These are phyloP conservation scores for Leptogaster cylindrica DNA, from an alignment of 2,888 invertebrate species.

Conservation along the genomic window DNA sequence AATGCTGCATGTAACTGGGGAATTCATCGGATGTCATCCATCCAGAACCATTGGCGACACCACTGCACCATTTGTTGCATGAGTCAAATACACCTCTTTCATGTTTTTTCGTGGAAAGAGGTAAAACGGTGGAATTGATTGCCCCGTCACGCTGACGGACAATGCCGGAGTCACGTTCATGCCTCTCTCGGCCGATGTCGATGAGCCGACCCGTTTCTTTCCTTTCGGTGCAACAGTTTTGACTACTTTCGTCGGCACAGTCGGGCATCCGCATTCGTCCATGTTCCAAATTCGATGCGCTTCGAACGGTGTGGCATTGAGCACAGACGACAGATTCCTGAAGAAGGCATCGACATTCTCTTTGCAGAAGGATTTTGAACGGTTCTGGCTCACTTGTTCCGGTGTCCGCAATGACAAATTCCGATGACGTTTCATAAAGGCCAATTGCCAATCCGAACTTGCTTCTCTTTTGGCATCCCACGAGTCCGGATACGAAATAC, in stretches of 20 bases:
- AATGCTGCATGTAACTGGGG: neutral
- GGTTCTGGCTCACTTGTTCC: slow-evolving; percentile 16
- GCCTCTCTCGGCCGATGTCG: slow-evolving; percentile 48
- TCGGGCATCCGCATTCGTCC: slow-evolving; percentile 37
- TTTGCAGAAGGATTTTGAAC: slow-evolving; percentile 31
- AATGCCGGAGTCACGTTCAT: slow-evolving; percentile 51
- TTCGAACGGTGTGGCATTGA: slow-evolving; percentile 16
- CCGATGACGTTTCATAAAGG: neutral
- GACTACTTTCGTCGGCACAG: slow-evolving; percentile 24
- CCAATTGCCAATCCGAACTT: neutral
- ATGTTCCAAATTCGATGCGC: slow-evolving; percentile 35
- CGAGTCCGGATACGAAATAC: too few relatives aligned
- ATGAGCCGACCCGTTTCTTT: slow-evolving; percentile 29
- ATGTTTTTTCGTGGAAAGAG: slow-evolving; percentile 54
- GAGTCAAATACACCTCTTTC: slow-evolving; percentile 50
- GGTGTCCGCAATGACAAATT: slow-evolving; percentile 35
- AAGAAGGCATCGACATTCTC: slow-evolving; percentile 36
- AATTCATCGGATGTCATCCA: slow-evolving; percentile 1
- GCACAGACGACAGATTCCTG: slow-evolving; percentile 23
- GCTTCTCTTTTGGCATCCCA: neutral
- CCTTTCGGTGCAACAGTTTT: slow-evolving; percentile 41
- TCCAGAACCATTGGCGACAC: neutral
- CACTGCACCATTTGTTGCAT: slow-evolving; percentile 51
- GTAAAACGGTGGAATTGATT: slow-evolving; percentile 51
- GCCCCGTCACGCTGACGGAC: slow-evolving; percentile 52